Percentiles rank a stretch among this genome's conserved stretches.
Conservation (phyloP, 2,113 vertebrate species). For the Otis tarda region DNA sequence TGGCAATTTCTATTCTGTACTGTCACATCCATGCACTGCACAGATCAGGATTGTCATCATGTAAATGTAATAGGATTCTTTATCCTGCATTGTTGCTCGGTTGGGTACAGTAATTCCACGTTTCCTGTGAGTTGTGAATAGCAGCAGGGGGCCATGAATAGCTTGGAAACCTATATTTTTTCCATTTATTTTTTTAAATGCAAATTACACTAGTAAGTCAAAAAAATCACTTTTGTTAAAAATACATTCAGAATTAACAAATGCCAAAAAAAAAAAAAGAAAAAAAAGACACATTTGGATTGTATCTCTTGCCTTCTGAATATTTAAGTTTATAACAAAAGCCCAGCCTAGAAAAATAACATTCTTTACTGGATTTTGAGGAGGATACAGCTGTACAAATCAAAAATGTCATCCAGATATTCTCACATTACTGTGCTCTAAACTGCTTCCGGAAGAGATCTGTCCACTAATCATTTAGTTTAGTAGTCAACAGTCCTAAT, state of each 20-base stretch:
- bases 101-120: neutral
- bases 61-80: constrained; percentile 56
- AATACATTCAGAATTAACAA: constrained; percentile 87
- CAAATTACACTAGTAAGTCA: constrained; percentile 85
- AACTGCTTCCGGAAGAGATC: constrained; percentile 63
- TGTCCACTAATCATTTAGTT: constrained; percentile 54
- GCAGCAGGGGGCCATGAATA: constrained; percentile 57
- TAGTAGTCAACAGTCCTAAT: constrained; percentile 73
- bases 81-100: constrained; percentile 35
- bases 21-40: constrained; percentile 28
- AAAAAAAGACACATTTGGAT: constrained; percentile 73
- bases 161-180: constrained; percentile 75
- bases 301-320: constrained; percentile 79
- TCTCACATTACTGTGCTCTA: constrained; percentile 77
- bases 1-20: constrained; percentile 56
- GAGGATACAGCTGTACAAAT: constrained; percentile 80
- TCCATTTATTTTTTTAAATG: constrained; percentile 82
- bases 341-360: constrained; percentile 86
- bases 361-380: constrained; percentile 82
- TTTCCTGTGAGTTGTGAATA: constrained; percentile 38
- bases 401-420: constrained; percentile 74
- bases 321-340: constrained; percentile 83
- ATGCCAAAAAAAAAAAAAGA: constrained; percentile 67
- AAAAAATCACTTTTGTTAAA: constrained; percentile 85
- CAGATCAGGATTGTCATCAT: neutral